phyloP scores from a whole-genome alignment of 2,113 vertebrate species.

The Galeopterus variegatus region DNA sequence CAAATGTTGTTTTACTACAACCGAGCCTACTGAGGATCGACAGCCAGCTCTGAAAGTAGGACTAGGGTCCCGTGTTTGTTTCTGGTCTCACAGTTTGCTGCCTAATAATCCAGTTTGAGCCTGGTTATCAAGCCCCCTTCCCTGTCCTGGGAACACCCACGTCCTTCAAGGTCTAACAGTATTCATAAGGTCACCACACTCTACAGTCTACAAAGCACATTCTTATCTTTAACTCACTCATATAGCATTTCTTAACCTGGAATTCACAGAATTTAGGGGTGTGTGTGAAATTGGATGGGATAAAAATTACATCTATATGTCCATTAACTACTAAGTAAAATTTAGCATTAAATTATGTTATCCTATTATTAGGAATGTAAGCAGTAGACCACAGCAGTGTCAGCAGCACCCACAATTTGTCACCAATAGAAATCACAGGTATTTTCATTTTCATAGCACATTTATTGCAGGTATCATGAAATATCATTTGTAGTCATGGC shows the following conservation, averaged over 20 bases:
- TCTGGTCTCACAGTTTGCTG: neutral
- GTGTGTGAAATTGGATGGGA: neutral
- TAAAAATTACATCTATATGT: neutral
- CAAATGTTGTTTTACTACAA: neutral
- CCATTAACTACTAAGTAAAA: neutral
- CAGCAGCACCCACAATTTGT: neutral
- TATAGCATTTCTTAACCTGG: neutral
- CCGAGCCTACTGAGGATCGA: neutral
- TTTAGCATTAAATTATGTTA: neutral
- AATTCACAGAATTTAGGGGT: neutral
- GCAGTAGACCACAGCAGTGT: neutral
- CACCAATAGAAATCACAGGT: neutral
- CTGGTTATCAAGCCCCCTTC: neutral
- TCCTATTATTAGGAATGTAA: neutral
- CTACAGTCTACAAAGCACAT: neutral
- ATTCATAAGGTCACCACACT: neutral
- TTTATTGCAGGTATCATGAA: neutral
- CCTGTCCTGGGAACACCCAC: neutral
- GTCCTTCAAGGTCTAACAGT: neutral
- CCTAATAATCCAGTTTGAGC: neutral
- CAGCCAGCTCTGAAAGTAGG: neutral
- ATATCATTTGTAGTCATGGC: neutral
- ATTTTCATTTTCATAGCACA: neutral
- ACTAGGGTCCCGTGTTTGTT: neutral
- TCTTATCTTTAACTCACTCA: neutral